Evolutionary conservation across 64 coral and sea anemone species (phyloP), one percentile per base, ranked within the genome.

Genomic region (Cladopsammia gracilis): DNA sequence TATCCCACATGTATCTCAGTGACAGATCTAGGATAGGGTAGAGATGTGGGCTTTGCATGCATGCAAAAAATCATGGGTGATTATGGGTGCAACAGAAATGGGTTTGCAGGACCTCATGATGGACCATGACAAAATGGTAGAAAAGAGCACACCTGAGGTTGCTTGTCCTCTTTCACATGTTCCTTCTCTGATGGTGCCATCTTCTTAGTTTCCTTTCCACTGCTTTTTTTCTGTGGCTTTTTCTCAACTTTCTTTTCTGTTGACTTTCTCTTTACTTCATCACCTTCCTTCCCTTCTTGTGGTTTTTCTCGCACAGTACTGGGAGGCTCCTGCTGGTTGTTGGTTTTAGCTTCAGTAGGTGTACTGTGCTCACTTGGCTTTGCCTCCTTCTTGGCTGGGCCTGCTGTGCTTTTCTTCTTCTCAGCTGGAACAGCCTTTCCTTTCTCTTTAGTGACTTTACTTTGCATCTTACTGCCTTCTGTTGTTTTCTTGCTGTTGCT

Each of bases 241-340:
- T 48, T 94, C 87, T 10, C 15, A 53, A 44, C 5, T 43, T 94
- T 94, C 46, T 61, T 88, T 75, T 74, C 76, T 26, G 58, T 79
- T 42, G 86, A 47, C 6, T 81, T 64, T 46, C 42, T 89, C 64
- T 94, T 87, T 47, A 61, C 10, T 64, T 68, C 62, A 78, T 54
- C 83, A 5, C 45, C 84, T 15, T 70, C 71, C 8, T 82, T 94
- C 10, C 25, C 49, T 43, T 64, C 34, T 46, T 25, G 26, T 5
- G 12, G 7, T 20, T 45, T 82, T 44, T 9, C 78, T 16, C 23
- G 16, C 18, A 8, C 7, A 68, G 14, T 24, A 50, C 43, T 84
- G 46, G 44, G 19, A 3, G 4, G 1, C 0, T 64, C 61, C 2
- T 18, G 62, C 7, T 10, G 22, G 44, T 25, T 62, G 7, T 19